Conservation (phyloP, 1,140 invertebrate genomes). For the Drosophila melanogaster region DNA sequence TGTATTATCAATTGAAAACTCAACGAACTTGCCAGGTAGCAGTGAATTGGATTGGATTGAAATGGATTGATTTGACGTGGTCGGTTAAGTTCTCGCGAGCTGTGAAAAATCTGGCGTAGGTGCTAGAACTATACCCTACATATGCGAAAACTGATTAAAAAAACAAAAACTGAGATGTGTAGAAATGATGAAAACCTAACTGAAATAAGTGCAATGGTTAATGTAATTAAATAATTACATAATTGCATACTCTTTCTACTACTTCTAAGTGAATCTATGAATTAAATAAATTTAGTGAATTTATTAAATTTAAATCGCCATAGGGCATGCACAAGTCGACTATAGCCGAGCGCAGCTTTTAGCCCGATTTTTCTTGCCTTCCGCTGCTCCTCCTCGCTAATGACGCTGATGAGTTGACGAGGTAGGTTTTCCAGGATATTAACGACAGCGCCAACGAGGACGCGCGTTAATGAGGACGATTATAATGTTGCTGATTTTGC, state of each 20-base stretch:
- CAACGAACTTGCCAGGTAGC: conserved; percentile 68
- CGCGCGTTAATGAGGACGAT: conserved; percentile 78
- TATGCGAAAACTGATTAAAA: neutral
- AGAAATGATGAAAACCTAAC: too few species aligned
- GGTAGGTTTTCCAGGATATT: conserved; percentile 81
- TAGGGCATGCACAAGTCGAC: conserved; percentile 12
- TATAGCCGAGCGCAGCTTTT: conserved; percentile 4
- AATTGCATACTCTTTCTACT: too few species aligned
- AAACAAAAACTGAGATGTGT: neutral
- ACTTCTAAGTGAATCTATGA: too few species aligned
- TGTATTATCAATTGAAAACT: conserved; percentile 78
- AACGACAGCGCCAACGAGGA: conserved; percentile 55
- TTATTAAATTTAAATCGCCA: neutral
- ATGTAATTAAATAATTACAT: too few species aligned
- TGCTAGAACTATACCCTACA: neutral
- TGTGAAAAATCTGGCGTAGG: neutral
- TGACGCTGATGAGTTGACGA: conserved; percentile 82
- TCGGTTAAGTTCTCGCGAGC: conserved; percentile 19
- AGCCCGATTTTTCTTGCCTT: conserved; percentile 14
- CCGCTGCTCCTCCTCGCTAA: conserved; percentile 63
- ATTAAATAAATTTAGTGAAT: too few species aligned
- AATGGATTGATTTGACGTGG: conserved; percentile 53
- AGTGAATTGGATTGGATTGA: conserved; percentile 48
- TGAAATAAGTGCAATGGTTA: too few species aligned
- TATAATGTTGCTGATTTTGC: conserved; percentile 82